A percentile compares a stretch with the other conserved stretches of the same genome.
Conservation (phyloP, 2,113 vertebrate genomes). For the Trachemys scripta region DNA sequence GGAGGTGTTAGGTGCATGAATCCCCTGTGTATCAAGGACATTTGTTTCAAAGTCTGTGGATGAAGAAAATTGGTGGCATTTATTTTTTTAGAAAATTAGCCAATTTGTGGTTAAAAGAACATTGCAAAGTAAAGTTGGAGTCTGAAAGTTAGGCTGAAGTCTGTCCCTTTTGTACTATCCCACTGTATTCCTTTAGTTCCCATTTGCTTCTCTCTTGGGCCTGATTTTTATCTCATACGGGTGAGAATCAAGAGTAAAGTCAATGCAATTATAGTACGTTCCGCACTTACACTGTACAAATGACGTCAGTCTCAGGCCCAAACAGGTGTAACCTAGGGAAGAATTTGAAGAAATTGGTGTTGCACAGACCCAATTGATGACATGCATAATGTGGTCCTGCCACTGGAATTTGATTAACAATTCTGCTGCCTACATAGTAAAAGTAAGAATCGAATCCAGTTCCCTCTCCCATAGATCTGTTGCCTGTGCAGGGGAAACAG, state of each 20-base stretch:
- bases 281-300: not conserved
- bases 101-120: not conserved
- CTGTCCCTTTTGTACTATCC: not conserved
- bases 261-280: too few relatives aligned
- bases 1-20: not conserved
- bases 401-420: not conserved
- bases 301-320: not conserved
- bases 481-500: not conserved
- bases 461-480: not conserved
- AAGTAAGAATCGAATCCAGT: not conserved
- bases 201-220: not conserved
- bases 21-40: not conserved
- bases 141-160: not conserved
- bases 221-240: not conserved
- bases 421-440: not conserved
- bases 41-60: not conserved
- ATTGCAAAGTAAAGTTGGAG: not conserved
- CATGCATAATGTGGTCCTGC: not conserved
- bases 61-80: not conserved
- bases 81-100: not conserved
- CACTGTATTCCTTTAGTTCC: not conserved
- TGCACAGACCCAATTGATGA: not conserved
- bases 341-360: not conserved
- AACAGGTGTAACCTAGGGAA: not conserved
- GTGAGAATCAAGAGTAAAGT: not conserved